phyloP scores from a whole-genome alignment of 1,140 invertebrate species.

The Magallana gigas region DNA sequence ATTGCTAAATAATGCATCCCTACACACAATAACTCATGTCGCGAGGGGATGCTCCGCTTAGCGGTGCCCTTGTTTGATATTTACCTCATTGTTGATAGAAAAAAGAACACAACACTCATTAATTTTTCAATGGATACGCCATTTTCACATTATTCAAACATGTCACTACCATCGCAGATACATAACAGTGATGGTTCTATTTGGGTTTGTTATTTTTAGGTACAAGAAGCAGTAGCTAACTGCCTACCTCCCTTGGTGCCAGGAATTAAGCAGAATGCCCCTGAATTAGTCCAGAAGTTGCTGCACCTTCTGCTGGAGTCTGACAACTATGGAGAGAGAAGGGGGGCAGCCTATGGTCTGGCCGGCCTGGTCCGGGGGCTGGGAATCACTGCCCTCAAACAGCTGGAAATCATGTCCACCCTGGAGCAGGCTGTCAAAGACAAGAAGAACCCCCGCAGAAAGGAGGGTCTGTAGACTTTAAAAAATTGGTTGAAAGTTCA shows the following conservation, averaged over 20 bases:
- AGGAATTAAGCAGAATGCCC: slow-evolving; percentile 93
- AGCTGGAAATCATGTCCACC: slow-evolving; percentile 96
- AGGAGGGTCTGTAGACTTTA: slow-evolving; percentile 86
- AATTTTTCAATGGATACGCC: too few relatives aligned
- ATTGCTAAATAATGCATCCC: too few relatives aligned
- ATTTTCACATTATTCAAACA: too few relatives aligned
- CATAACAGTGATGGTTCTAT: too few relatives aligned
- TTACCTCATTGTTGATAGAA: too few relatives aligned
- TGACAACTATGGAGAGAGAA: slow-evolving; percentile 97
- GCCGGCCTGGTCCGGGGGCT: slow-evolving; percentile 92
- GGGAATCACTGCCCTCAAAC: slow-evolving; percentile 96
- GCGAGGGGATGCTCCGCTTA: too few relatives aligned
- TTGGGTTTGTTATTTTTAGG: slow-evolving; percentile 80
- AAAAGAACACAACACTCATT: too few relatives aligned
- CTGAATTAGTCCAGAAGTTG: slow-evolving; percentile 91
- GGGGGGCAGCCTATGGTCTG: slow-evolving; percentile 81
- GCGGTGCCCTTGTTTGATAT: too few relatives aligned
- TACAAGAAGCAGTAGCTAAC: slow-evolving; percentile 98
- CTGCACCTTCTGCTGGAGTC: slow-evolving; percentile 92
- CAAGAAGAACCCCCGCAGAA: slow-evolving; percentile 95
- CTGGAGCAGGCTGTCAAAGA: slow-evolving; percentile 96
- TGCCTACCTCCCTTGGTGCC: slow-evolving; percentile 96
- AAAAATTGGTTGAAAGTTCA: too few relatives aligned
- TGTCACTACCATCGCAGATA: too few relatives aligned
- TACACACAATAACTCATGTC: too few relatives aligned